Base-by-base conservation (phyloP, 1,140 invertebrate species). In the Tribolium madens region DNA sequence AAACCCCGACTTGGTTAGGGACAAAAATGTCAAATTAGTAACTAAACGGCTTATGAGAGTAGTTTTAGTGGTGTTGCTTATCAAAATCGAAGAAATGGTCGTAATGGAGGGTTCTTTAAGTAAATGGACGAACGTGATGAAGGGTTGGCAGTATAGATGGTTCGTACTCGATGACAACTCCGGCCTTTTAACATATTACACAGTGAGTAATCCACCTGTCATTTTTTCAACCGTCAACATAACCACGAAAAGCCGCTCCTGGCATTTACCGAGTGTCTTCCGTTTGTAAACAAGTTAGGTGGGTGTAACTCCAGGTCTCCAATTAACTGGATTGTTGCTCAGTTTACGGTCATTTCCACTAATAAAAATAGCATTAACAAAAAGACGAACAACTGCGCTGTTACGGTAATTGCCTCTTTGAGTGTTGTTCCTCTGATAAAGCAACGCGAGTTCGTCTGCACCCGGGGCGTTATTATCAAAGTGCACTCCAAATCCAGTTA, bases 71-170 rank as follows among this genome's bases (percentile, higher is more conserved):
- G 78, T 77, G 48, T 52, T 76, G 53, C 75, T 75, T 79, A 69
- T 75, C 50, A 33, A 73, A 73, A 60, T 18, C 12, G 57, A 80
- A 80, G 87, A 86, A 81, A 90, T 89, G 86, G 87, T 88, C 82
- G 91, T 92, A 83, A 93, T 99, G 93, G 97, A 99, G 90, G 98
- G 98, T 79, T 96, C 96, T n/a, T 88, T 99, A 50, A 98, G 96
- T 88, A 99, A 99, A 91, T 99, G 98, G 98, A 99, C 98, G 75
- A 99, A 99, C 91, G 96, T 99, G 81, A 97, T 99, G 92, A 98
- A 99, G 88, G 98, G 98, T 76, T 99, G 98, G 97, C 98, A 99
- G 88, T 99, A 98, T 88, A 91, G 98, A 73, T 99, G 97, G 96
- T 99, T 99, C 88, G 97, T 99, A 78, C 88, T 99, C 79, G 97